These are phyloP conservation scores for Siniperca obscura DNA, from an alignment of 2,797 vertebrate genomes.

Conservation along the genomic window DNA sequence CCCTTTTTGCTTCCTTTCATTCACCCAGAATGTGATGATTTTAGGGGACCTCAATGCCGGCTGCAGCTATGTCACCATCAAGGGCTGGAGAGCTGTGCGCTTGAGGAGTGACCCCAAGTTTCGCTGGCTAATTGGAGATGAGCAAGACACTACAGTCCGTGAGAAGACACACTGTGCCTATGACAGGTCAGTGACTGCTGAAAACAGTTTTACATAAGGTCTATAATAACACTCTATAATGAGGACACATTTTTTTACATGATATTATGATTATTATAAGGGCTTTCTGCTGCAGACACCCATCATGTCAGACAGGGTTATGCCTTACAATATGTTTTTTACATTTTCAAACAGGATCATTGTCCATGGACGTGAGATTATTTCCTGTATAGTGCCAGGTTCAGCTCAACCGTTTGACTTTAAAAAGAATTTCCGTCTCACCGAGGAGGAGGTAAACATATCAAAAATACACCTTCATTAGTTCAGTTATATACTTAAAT, in stretches of 20 bases:
- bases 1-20: conserved; percentile 22
- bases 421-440: conserved; percentile 82
- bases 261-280: background rate
- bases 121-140: conserved; percentile 87
- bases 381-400: conserved; percentile 81
- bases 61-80: conserved; percentile 86
- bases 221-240: background rate
- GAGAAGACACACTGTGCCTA: conserved; percentile 88
- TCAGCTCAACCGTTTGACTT: conserved; percentile 90
- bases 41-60: conserved; percentile 89
- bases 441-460: conserved; percentile 86
- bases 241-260: background rate
- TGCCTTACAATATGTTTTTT: background rate
- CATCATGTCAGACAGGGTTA: background rate
- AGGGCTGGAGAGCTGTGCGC: conserved; percentile 82
- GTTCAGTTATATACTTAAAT: background rate
- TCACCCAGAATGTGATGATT: conserved; percentile 86
- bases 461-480: background rate
- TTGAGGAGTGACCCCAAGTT: conserved; percentile 84
- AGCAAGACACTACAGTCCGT: conserved; percentile 88
- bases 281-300: background rate
- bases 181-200: conserved; percentile 82
- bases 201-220: background rate
- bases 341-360: conserved; percentile 82
- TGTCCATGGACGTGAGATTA: conserved; percentile 84